Base-by-base conservation (phyloP, 2,113 vertebrate genomes). In the Dicerorhinus sumatrensis region DNA sequence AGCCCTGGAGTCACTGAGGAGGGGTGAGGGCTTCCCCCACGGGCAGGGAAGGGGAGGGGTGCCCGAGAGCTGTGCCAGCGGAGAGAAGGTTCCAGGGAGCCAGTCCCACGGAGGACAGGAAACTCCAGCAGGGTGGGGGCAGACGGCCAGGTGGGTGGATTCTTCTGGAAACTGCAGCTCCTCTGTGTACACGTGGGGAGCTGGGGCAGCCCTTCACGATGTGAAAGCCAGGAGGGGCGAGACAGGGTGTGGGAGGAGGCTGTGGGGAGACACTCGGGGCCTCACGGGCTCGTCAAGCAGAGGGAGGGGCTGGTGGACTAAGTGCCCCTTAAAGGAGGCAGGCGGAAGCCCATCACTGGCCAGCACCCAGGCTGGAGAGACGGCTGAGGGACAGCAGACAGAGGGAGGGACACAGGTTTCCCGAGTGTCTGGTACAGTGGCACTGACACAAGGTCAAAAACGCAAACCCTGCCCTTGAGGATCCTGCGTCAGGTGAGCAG, bases 361-460 rank as follows among this genome's bases (percentile, higher is more conserved):
- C 27, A 23, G 69, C 1, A 7, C 56, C 65, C 31, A 17, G 33
- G 56, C 72, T n/a, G 65, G 17, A 0, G 11, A 79, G n/a, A 36
- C 0, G 11, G 36, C 20, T 0, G 31, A 20, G 1, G 1, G 31
- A 16, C 12, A 21, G 69, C 9, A 14, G 29, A 20, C 56, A 16
- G 10, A 20, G 5, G 39, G 54, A 7, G 29, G 13, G 11, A 42
- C 58, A 23, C 14, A 12, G 13, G 0, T 11, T 42, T 48, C 46
- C 12, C 6, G 39, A 14, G 42, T 6, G 10, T 31, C 67, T 69
- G 0, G 33, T 9, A 13, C 1, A 0, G 36, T 23, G n/a, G 20
- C 42, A 42, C 42, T 42, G 42, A 42, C 5, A 6, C 16, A 1
- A 36, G 4, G 3, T 27, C 18, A 29, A 17, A 39, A 20, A 12